These are phyloP conservation scores for Sarcophaga carnaria DNA, from an alignment of 2,888 invertebrate genomes.

Conservation along the genomic window DNA sequence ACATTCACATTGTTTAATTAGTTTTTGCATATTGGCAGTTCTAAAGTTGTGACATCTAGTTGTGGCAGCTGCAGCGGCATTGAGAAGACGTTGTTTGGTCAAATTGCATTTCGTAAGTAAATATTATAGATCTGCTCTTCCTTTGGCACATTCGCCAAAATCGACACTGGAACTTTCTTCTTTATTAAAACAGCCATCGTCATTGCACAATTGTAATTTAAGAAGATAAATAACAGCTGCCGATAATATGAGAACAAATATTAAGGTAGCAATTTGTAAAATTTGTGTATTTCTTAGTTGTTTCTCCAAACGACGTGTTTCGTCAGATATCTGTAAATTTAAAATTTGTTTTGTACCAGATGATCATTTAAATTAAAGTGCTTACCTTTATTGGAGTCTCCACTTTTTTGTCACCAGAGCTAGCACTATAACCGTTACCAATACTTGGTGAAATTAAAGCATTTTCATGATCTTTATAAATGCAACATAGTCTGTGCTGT, in stretches of 20 bases:
- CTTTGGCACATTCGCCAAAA: slow-evolving; percentile 57
- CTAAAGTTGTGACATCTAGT: slow-evolving; percentile 68
- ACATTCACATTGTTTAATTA: slow-evolving; percentile 60
- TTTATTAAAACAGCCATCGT: slow-evolving; percentile 46
- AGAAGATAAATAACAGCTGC: slow-evolving; percentile 82
- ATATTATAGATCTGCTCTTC: slow-evolving; percentile 76
- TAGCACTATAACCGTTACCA: slow-evolving; percentile 74
- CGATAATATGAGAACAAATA: slow-evolving; percentile 82
- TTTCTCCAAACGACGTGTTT: slow-evolving; percentile 80
- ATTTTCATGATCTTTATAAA: slow-evolving; percentile 55
- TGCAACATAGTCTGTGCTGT: slow-evolving; percentile 88
- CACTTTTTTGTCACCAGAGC: slow-evolving; percentile 69
- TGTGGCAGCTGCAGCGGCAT: slow-evolving; percentile 72
- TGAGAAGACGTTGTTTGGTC: slow-evolving; percentile 75
- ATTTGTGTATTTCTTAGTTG: slow-evolving; percentile 83
- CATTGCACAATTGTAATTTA: slow-evolving; percentile 77
- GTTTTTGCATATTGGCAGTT: slow-evolving; percentile 54
- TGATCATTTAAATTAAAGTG: too few relatives aligned
- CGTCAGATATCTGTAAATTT: slow-evolving; percentile 77
- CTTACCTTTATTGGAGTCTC: slow-evolving; percentile 55
- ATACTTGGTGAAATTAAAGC: slow-evolving; percentile 50
- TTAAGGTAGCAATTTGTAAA: slow-evolving; percentile 83
- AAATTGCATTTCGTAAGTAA: slow-evolving; percentile 78
- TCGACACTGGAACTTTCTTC: slow-evolving; percentile 45
- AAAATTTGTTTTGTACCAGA: background rate